Conservation (phyloP, 2,888 invertebrate genomes). For the Heteromurus nitidus region DNA sequence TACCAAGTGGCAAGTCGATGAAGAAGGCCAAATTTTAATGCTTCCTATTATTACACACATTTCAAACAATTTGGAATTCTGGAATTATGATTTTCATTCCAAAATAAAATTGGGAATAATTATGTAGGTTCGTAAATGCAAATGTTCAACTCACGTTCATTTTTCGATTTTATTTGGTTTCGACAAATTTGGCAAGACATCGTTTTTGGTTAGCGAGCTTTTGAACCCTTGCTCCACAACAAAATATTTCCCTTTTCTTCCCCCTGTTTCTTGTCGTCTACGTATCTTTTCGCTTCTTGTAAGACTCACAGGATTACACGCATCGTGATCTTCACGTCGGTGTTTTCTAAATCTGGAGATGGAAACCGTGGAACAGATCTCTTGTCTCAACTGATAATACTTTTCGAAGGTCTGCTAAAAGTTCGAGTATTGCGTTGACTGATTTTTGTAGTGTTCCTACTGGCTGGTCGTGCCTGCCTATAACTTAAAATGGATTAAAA, state of each 20-base stretch:
- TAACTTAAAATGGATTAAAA: not conserved
- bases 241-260: slow-evolving; percentile 26
- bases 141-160: too few relatives aligned
- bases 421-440: not conserved
- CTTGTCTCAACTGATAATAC: slow-evolving; percentile 16
- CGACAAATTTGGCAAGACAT: too few relatives aligned
- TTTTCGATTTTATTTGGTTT: too few relatives aligned
- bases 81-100: too few relatives aligned
- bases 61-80: too few relatives aligned
- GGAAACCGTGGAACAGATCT: slow-evolving; percentile 58
- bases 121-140: too few relatives aligned
- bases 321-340: slow-evolving; percentile 20
- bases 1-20: too few relatives aligned
- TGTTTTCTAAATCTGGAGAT: slow-evolving; percentile 57
- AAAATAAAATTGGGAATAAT: too few relatives aligned
- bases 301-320: not conserved
- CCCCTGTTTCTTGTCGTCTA: not conserved
- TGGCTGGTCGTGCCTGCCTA: not conserved
- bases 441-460: not conserved
- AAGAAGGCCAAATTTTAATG: too few relatives aligned
- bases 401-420: not conserved
- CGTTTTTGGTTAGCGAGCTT: too few relatives aligned
- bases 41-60: too few relatives aligned
- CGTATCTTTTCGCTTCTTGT: not conserved
- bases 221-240: slow-evolving; percentile 54